A percentile compares a stretch with the other conserved stretches of the same genome.
Conservation (phyloP, 2,113 vertebrate genomes). For the Centropus bengalensis region DNA sequence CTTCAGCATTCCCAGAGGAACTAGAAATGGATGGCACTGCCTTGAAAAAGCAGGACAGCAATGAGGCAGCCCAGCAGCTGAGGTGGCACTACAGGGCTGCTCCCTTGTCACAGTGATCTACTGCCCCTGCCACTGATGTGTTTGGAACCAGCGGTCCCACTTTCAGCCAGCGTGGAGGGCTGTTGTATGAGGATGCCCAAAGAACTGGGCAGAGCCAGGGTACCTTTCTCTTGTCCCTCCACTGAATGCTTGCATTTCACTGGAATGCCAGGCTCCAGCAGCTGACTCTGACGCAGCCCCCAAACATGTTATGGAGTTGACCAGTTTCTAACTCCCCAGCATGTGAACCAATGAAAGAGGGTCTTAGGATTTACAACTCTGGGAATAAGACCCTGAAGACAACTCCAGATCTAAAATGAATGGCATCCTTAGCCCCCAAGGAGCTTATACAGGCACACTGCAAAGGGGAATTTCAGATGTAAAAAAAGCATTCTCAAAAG, state of each 20-base stretch:
- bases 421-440: neutral
- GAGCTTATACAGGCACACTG: neutral
- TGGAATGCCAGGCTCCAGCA: neutral
- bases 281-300: neutral
- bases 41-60: neutral
- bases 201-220: neutral
- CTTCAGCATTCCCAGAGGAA: neutral
- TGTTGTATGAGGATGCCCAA: rapidly evolving
- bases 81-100: rapidly evolving
- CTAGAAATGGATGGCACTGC: neutral
- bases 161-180: neutral
- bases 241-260: neutral
- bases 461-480: neutral
- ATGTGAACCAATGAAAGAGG: neutral
- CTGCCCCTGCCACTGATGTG: rapidly evolving
- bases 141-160: neutral
- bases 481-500: neutral
- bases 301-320: rapidly evolving
- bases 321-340: neutral
- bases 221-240: neutral
- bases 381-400: neutral
- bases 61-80: neutral
- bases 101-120: rapidly evolving
- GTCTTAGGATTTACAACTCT: neutral
- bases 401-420: neutral